Base-by-base conservation (phyloP, 2,888 invertebrate genomes). In the Cheilosia variabilis region DNA sequence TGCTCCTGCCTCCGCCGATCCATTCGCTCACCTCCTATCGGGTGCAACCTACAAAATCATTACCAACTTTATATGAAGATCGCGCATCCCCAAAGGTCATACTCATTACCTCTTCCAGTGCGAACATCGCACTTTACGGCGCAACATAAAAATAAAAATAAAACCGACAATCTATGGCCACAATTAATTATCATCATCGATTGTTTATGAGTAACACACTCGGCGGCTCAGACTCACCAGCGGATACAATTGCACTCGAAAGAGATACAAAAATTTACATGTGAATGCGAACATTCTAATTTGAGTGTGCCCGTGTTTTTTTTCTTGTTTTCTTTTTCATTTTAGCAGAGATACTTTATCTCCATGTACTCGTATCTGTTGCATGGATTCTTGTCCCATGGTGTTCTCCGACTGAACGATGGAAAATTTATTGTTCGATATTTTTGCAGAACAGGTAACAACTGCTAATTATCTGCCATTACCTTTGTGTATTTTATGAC, bases 391-490 rank as follows among this genome's bases (percentile, higher is more conserved):
- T 27, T 41, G 17, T 10, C 10, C n/a, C 24, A 7, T 15, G 37
- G 50, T 55, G 27, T 66, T 47, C 53, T 55, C 47, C 53, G 50
- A 69, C 55, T 68, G 50, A 80, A 76, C 65, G 62, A 80, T 72
- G 76, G 72, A 81, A 47, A 76, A 81, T 86, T 81, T 86, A 86
- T 86, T 86, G 81, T 81, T 77, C 76, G 66, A 66, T 84, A 79
- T 55, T 66, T 80, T 62, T 60, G 47, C 66, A 41, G 78, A 80
- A 45, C 66, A 72, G 84, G 71, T 86, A 81, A 81, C 80, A 81
- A 81, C 86, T 86, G 81, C 86, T 86, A 86, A 86, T 86, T 86
- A 86, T 86, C 77, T 68, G 66, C 81, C 76, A 86, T 86, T 86
- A 86, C 81, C 72, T 72, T 80, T 72, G 80, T 86, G 72, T 60